Conservation (phyloP, 2,113 vertebrate genomes). For the Phaethon lepturus region DNA sequence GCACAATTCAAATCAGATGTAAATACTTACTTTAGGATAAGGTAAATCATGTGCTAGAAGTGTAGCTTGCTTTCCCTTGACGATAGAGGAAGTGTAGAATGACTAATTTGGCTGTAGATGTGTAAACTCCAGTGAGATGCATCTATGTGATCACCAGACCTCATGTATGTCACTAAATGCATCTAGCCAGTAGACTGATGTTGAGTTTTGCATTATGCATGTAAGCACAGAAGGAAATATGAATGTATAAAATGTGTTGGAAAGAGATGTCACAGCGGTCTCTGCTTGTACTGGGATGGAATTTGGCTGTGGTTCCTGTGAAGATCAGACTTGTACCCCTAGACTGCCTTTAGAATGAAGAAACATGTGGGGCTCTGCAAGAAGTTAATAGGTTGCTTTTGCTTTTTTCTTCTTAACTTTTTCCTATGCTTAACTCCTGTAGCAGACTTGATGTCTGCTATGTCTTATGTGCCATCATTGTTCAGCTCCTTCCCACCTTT, state of each 20-base stretch:
- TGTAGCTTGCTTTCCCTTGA: background rate
- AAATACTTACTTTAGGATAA: background rate
- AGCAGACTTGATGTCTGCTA: background rate
- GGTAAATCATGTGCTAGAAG: background rate
- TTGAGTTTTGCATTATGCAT: background rate
- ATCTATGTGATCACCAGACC: background rate
- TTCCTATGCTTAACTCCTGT: background rate
- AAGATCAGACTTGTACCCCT: background rate
- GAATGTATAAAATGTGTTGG: background rate
- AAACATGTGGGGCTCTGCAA: background rate
- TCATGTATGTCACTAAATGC: background rate
- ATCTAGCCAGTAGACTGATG: background rate
- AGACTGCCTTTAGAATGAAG: background rate
- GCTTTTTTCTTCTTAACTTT: background rate
- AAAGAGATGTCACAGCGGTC: background rate
- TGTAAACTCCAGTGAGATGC: background rate
- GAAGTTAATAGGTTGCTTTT: background rate
- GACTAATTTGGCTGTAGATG: background rate
- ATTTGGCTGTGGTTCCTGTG: background rate
- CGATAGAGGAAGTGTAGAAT: background rate
- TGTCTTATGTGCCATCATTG: background rate
- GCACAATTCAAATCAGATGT: background rate
- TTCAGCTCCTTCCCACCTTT: background rate
- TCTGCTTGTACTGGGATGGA: background rate
- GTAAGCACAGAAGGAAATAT: background rate